These are phyloP conservation scores for Pygoscelis adeliae DNA, from an alignment of 2,113 vertebrate genomes.

Conservation along the genomic window DNA sequence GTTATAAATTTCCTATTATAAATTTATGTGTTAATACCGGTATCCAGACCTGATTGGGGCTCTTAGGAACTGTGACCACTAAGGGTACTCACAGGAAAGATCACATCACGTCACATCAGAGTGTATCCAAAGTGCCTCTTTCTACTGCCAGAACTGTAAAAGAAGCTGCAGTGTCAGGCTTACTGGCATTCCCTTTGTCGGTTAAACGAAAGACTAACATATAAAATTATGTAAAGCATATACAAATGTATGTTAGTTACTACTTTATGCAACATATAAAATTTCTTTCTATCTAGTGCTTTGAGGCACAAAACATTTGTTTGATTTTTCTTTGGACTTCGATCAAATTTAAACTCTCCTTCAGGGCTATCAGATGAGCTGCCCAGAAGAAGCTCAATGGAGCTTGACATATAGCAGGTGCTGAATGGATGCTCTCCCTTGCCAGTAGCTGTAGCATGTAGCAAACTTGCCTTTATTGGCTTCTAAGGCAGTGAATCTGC, in stretches of 20 bases:
- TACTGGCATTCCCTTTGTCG: not conserved
- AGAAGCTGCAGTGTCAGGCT: not conserved
- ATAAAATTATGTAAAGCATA: not conserved
- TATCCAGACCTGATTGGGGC: not conserved
- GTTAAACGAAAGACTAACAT: not conserved
- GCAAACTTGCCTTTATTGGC: not conserved
- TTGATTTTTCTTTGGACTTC: not conserved
- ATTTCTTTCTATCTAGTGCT: not conserved
- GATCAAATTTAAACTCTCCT: not conserved
- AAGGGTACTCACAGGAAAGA: not conserved
- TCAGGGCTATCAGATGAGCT: not conserved
- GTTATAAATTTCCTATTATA: not conserved
- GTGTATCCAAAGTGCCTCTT: not conserved
- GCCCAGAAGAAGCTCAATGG: not conserved
- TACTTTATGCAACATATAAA: not conserved
- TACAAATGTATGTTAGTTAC: not conserved
- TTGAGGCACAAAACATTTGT: not conserved
- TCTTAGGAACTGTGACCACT: not conserved
- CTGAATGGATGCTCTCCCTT: not conserved
- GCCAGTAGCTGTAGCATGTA: not conserved
- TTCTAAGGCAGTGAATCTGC: not conserved
- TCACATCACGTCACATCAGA: not conserved
- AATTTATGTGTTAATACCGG: not conserved
- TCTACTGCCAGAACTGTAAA: not conserved
- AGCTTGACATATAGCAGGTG: not conserved